A percentile compares a stretch with the other conserved stretches of the same genome.
Evolutionary conservation across 2,888 invertebrate species (phyloP).

Genomic region (Hydrotaea diabolus): DNA sequence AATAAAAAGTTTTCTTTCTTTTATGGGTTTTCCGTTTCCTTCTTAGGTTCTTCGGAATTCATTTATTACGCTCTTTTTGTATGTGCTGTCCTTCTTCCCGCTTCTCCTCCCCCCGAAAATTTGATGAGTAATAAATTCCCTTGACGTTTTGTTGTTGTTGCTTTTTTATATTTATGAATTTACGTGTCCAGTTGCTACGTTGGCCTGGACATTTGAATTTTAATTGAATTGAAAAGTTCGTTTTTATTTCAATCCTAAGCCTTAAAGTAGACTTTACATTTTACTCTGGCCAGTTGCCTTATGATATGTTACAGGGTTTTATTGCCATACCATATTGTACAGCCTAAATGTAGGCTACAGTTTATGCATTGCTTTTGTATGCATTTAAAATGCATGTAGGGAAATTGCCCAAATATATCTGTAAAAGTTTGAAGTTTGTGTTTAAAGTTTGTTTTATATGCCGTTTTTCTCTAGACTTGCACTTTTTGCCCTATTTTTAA

Average conservation of each 20-base stretch:
- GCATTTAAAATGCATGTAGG: too few species aligned
- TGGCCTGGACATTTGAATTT: neutral
- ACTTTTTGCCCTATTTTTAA: too few species aligned
- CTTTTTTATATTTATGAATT: conserved; percentile 13
- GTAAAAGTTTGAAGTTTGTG: too few species aligned
- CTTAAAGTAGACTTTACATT: neutral
- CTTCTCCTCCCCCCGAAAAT: too few species aligned
- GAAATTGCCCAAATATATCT: too few species aligned
- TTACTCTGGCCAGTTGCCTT: too few species aligned
- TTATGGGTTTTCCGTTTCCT: conserved; percentile 1
- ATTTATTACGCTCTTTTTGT: neutral
- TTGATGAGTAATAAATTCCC: conserved; percentile 4
- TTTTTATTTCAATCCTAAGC: neutral
- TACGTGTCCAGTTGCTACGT: conserved; percentile 11
- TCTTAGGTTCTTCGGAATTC: neutral
- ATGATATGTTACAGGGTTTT: too few species aligned
- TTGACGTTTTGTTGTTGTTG: neutral
- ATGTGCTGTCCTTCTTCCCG: neutral
- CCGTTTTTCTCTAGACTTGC: too few species aligned
- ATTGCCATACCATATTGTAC: too few species aligned
- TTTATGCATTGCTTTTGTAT: too few species aligned
- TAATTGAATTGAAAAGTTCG: neutral
- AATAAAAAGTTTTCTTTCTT: neutral
- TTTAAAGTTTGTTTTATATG: too few species aligned
- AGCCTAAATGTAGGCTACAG: too few species aligned